phyloP scores from a whole-genome alignment of 2,888 invertebrate genomes.

The Chelonus formosanus region DNA sequence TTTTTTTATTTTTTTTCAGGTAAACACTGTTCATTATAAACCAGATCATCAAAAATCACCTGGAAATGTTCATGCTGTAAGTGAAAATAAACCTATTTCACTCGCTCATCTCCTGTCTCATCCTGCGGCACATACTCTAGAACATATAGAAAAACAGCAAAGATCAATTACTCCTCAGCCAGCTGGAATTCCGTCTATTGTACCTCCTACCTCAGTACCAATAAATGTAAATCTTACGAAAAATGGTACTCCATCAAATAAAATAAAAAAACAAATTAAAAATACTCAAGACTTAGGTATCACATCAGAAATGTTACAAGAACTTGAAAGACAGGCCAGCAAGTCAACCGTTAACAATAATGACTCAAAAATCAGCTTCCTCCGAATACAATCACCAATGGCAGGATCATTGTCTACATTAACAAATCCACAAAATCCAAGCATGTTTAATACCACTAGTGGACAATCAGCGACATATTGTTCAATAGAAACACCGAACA shows the following conservation, averaged over 20 bases:
- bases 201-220: slow-evolving; percentile 35
- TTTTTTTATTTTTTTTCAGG: slow-evolving; percentile 42
- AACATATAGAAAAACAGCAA: slow-evolving; percentile 89
- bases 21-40: slow-evolving; percentile 60
- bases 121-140: slow-evolving; percentile 80
- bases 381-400: slow-evolving; percentile 62
- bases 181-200: slow-evolving; percentile 35
- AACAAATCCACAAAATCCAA: slow-evolving; percentile 3
- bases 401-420: slow-evolving; percentile 29
- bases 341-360: slow-evolving; percentile 40
- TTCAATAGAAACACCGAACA: slow-evolving; percentile 2
- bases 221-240: slow-evolving; percentile 40
- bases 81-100: slow-evolving; percentile 71
- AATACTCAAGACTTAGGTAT: slow-evolving; percentile 42
- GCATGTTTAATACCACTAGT: slow-evolving; percentile 15
- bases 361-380: slow-evolving; percentile 52
- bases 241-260: slow-evolving; percentile 41
- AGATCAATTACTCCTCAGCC: slow-evolving; percentile 77
- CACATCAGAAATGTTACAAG: slow-evolving; percentile 46
- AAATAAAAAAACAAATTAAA: slow-evolving; percentile 37
- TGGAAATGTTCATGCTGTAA: slow-evolving; percentile 62
- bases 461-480: slow-evolving; percentile 17
- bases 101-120: slow-evolving; percentile 84
- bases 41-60: slow-evolving; percentile 56
- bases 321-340: slow-evolving; percentile 42